Evolutionary conservation across 2,797 vertebrate species (phyloP).

Genomic region (Apodemus agrarius): DNA sequence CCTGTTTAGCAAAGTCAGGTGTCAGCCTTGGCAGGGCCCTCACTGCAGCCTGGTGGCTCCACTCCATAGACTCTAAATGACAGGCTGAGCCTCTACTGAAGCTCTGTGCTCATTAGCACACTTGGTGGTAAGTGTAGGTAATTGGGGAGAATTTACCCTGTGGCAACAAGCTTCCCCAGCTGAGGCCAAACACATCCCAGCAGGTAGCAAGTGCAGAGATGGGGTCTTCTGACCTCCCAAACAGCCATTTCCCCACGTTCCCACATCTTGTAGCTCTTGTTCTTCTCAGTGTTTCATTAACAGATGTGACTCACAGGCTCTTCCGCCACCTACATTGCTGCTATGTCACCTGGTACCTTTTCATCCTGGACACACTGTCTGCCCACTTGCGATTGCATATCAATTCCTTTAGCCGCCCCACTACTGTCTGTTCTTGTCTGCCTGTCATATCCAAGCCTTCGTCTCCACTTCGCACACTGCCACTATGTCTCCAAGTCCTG

Average conservation of each 20-base stretch:
- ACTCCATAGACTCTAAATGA: constrained; percentile 71
- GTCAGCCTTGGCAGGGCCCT: background rate
- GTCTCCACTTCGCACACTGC: background rate
- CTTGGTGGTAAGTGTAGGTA: constrained; percentile 77
- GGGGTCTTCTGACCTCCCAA: background rate
- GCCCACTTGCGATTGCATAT: background rate
- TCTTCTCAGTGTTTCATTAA: background rate
- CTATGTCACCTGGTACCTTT: background rate
- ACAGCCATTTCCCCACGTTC: background rate
- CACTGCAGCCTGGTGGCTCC: constrained; percentile 29
- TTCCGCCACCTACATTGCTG: background rate
- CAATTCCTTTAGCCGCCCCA: background rate
- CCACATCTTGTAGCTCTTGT: background rate
- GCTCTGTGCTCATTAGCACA: constrained; percentile 73
- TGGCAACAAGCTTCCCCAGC: constrained; percentile 68
- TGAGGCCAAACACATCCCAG: constrained; percentile 76
- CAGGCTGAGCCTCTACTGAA: constrained; percentile 72
- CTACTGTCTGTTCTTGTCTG: background rate
- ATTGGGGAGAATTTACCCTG: constrained; percentile 77
- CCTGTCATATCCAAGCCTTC: background rate
- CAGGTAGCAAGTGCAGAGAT: constrained; percentile 69
- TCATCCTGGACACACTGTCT: background rate
- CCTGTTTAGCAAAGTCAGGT: constrained; percentile 13
- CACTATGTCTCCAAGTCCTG: background rate
- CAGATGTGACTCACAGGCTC: background rate